phyloP scores from a whole-genome alignment of 2,888 invertebrate genomes.

The Amphimallon solstitiale region DNA sequence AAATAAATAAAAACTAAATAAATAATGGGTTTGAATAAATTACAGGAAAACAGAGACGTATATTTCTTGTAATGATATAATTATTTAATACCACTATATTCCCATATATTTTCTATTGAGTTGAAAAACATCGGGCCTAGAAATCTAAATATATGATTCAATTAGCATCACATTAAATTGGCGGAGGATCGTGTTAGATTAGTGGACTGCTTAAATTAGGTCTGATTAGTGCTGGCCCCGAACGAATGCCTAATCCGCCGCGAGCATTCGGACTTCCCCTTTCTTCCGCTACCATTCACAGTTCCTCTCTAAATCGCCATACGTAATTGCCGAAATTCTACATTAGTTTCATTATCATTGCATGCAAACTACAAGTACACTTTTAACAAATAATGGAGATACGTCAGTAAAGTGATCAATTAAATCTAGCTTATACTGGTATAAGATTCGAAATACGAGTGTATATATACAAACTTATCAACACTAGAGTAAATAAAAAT shows the following conservation, averaged over 20 bases:
- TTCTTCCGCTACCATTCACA: constrained; percentile 23
- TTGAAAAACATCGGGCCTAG: constrained; percentile 28
- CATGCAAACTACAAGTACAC: constrained; percentile 28
- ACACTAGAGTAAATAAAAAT: no score
- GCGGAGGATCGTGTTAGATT: constrained; percentile 47
- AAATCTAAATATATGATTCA: constrained; percentile 42
- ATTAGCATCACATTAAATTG: constrained; percentile 47
- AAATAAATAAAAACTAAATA: no score
- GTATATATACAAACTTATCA: no score
- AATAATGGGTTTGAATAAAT: no score
- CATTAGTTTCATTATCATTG: constrained; percentile 33
- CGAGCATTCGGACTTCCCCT: constrained; percentile 40
- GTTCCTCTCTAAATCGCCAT: constrained; percentile 12
- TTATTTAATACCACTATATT: constrained; percentile 2
- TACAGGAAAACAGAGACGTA: no score
- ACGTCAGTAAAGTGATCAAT: constrained; percentile 27
- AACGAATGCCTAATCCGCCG: constrained; percentile 45
- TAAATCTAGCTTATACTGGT: not conserved
- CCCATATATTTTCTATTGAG: constrained; percentile 10
- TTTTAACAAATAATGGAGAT: constrained; percentile 18
- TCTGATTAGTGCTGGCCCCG: constrained; percentile 48
- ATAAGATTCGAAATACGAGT: no score
- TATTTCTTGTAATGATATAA: no score
- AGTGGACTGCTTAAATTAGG: constrained; percentile 50
- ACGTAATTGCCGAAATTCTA: constrained; percentile 33